Percentiles rank a stretch among this genome's conserved stretches.
phyloP scores from a whole-genome alignment of 1,140 invertebrate species.

The Brachionus calyciflorus region DNA sequence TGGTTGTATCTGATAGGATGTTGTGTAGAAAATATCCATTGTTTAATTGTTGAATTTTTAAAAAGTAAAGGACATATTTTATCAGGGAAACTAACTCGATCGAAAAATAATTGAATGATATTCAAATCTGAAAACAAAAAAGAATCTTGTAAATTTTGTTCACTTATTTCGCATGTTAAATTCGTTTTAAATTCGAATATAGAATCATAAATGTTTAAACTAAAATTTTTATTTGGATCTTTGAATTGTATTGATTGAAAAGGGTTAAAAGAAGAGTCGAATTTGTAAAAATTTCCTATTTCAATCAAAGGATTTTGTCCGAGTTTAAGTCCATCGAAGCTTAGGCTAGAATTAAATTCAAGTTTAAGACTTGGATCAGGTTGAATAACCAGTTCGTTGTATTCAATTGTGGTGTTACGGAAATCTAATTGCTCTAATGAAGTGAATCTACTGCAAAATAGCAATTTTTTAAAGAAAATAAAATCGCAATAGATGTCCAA shows the following conservation, averaged over 20 bases:
- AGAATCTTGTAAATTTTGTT: neutral
- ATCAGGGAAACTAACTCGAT: neutral
- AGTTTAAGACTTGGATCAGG: neutral
- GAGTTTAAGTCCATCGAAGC: neutral
- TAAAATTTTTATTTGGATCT: neutral
- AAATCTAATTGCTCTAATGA: slow-evolving; percentile 15
- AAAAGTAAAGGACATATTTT: neutral
- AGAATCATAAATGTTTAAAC: neutral
- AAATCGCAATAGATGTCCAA: neutral
- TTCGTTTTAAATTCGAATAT: neutral
- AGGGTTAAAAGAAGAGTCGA: neutral
- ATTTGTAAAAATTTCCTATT: neutral
- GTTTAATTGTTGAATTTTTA: neutral
- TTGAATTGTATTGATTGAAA: neutral
- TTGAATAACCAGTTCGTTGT: neutral
- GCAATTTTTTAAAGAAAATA: neutral
- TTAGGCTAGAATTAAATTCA: slow-evolving; percentile 11
- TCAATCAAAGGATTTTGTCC: neutral
- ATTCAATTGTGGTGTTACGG: neutral
- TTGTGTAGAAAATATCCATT: neutral
- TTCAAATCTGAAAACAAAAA: neutral
- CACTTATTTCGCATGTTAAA: neutral
- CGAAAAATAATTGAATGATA: neutral
- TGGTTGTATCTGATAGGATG: neutral
- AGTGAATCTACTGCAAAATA: neutral